These are phyloP conservation scores for Lepidonotus clava DNA, from an alignment of 2,888 invertebrate species.

Conservation along the genomic window DNA sequence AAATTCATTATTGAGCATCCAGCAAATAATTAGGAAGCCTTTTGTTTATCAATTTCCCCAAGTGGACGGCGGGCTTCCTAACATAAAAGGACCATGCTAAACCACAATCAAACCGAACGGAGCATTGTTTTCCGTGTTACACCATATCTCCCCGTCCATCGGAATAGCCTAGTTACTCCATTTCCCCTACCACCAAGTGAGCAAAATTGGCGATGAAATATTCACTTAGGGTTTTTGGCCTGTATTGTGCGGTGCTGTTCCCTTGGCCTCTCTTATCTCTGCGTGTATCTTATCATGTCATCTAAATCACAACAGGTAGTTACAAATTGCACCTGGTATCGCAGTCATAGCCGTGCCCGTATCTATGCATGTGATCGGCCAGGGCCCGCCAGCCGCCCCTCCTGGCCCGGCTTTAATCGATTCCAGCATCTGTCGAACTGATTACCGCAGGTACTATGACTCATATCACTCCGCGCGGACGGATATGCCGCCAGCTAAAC, in stretches of 20 bases:
- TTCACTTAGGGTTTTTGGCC: conserved; percentile 6
- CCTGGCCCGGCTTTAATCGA: background rate
- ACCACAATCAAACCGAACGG: too few relatives aligned
- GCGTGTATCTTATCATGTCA: conserved; percentile 10
- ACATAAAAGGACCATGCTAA: too few relatives aligned
- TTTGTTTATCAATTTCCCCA: too few relatives aligned
- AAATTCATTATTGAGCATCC: too few relatives aligned
- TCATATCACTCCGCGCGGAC: background rate
- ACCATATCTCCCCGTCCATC: too few relatives aligned
- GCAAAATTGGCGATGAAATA: conserved; percentile 36
- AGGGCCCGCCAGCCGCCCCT: background rate
- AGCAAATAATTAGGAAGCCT: too few relatives aligned
- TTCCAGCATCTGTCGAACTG: background rate
- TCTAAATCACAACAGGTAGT: background rate
- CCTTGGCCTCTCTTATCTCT: background rate
- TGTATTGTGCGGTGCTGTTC: background rate
- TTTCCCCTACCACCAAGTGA: background rate
- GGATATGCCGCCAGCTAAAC: background rate
- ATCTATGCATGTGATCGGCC: background rate
- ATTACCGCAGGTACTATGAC: conserved; percentile 28
- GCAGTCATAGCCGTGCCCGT: background rate
- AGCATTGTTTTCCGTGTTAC: too few relatives aligned
- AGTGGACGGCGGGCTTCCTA: too few relatives aligned
- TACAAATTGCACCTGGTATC: conserved; percentile 33
- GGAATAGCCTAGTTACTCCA: too few relatives aligned